Evolutionary conservation across 1,140 invertebrate genomes (phyloP).

Genomic region (Zaprionus kolodkinae): DNA sequence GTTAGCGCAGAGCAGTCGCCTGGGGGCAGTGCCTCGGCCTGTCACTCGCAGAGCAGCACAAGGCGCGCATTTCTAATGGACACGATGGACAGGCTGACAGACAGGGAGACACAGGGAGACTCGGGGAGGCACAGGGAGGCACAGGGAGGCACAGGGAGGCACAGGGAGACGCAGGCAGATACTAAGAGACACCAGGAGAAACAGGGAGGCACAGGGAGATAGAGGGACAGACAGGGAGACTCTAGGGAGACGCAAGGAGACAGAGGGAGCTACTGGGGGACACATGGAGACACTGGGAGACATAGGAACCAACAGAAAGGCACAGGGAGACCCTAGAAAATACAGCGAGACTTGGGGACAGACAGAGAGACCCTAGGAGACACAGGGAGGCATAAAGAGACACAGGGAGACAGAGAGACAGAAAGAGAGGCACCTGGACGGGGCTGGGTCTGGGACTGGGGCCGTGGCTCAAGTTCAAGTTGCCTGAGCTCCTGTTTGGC

Average conservation of each 20-base stretch:
- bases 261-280: neutral
- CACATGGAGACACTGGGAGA: neutral
- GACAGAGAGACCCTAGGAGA: neutral
- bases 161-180: too few relatives aligned
- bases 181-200: too few relatives aligned
- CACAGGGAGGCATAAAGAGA: neutral
- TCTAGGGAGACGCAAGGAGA: neutral
- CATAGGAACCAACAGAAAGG: neutral
- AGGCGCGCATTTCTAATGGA: conserved; percentile 70
- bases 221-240: too few relatives aligned
- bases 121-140: neutral
- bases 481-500: conserved; percentile 55
- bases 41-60: conserved; percentile 33
- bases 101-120: neutral
- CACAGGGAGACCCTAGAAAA: neutral
- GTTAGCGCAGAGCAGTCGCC: conserved; percentile 14
- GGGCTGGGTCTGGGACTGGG: neutral
- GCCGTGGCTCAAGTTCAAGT: conserved; percentile 70
- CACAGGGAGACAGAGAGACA: too few relatives aligned
- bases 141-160: too few relatives aligned
- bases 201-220: too few relatives aligned
- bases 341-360: neutral
- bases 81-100: conserved; percentile 20
- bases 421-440: neutral
- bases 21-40: conserved; percentile 36